Conservation (phyloP, 2,888 invertebrate species). For the Eupithecia centaureata region DNA sequence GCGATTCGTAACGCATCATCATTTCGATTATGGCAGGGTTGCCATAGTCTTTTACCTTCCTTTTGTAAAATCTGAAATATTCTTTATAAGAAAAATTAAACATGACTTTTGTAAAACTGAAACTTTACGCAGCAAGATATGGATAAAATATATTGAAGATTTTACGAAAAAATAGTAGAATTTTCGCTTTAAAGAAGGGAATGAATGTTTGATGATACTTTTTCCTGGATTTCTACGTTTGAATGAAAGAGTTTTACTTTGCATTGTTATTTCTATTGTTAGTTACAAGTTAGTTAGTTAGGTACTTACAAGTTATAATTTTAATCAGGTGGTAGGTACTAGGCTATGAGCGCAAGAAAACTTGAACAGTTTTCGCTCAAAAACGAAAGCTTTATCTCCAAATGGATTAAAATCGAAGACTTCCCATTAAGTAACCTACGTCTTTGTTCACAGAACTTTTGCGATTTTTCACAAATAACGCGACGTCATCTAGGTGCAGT, state of each 20-base stretch:
- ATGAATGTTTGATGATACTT: no score
- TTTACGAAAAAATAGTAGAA: background rate
- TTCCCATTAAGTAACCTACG: background rate
- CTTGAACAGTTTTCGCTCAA: background rate
- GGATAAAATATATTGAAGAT: background rate
- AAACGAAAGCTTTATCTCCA: background rate
- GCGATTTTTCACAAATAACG: constrained; percentile 11
- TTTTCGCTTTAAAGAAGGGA: no score
- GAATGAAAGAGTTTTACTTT: background rate
- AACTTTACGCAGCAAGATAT: background rate
- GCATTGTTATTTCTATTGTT: background rate
- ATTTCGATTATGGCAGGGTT: constrained; percentile 60
- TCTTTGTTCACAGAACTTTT: background rate
- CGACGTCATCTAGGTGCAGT: constrained; percentile 16
- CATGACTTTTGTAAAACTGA: background rate
- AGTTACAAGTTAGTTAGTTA: background rate
- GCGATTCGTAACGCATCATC: constrained; percentile 74
- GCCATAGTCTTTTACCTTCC: background rate
- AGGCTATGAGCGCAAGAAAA: background rate
- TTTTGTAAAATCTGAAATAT: background rate
- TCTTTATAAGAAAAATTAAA: background rate
- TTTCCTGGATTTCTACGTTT: background rate
- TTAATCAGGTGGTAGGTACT: background rate
- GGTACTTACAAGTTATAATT: background rate
- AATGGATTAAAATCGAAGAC: constrained; percentile 1